phyloP scores from a whole-genome alignment of 1,140 invertebrate species.

The Caenorhabditis inopinata region DNA sequence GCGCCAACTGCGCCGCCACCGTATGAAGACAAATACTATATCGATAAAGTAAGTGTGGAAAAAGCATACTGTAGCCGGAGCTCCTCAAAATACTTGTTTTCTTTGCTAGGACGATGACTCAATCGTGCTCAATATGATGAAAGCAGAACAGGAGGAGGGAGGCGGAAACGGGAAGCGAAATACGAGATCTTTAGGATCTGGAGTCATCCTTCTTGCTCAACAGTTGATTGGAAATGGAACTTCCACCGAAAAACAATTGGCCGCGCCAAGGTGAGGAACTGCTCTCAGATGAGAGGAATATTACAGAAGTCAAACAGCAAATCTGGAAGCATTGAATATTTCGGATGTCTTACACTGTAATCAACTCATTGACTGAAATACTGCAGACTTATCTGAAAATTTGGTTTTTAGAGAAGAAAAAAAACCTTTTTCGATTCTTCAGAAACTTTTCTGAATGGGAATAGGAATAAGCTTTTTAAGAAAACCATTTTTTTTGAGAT shows the following conservation, averaged over 20 bases:
- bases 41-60: slow-evolving; percentile 9
- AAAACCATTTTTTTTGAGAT: too few species aligned
- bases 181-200: slow-evolving; percentile 41
- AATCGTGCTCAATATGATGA: slow-evolving; percentile 51
- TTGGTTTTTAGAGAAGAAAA: too few species aligned
- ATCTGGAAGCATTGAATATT: too few species aligned
- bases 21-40: slow-evolving; percentile 42
- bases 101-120: slow-evolving; percentile 51
- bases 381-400: not conserved
- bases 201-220: slow-evolving; percentile 57
- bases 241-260: not conserved
- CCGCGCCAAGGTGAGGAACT: too few species aligned
- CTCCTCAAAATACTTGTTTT: not conserved
- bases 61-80: too few species aligned
- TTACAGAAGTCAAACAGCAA: too few species aligned
- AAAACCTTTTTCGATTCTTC: too few species aligned
- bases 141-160: slow-evolving; percentile 33
- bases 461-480: too few species aligned
- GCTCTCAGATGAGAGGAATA: too few species aligned
- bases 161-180: slow-evolving; percentile 22
- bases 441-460: too few species aligned
- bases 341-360: too few species aligned
- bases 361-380: too few species aligned
- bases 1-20: slow-evolving; percentile 39
- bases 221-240: slow-evolving; percentile 53